Evolutionary conservation across 2,888 invertebrate species (phyloP), one percentile per base, ranked within the genome.

Genomic region (Eupithecia dodoneata): DNA sequence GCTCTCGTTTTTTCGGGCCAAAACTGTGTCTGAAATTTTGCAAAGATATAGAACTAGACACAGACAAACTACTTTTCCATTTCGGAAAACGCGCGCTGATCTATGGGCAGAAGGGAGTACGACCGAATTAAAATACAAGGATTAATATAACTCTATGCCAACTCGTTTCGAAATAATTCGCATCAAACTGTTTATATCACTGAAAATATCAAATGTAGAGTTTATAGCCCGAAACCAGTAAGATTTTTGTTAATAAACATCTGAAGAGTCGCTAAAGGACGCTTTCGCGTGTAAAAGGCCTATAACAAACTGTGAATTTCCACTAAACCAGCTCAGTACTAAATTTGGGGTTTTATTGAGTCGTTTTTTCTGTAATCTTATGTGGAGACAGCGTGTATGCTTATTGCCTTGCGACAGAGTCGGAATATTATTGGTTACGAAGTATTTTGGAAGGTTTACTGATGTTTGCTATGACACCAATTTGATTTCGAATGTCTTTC

Each of bases 221-320:
- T 70, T 70, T 70, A 70, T 49, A 47, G 52, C 66, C 73, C 30
- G 18, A 52, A 73, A 52, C 45, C 52, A 75, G 81, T 80, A 79
- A 85, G 86, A 83, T 85, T 83, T 80, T 70, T 83, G 55, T 72
- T 74, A 74, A 65, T 74, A 74, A 72, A 63, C 65, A 45, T 85
- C 86, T 85, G 84, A 79, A 82, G 82, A 88, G 85, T 88, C 86
- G 87, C 87, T 85, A 83, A 85, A 85, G 87, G 88, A 87, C 88
- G 87, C 86, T 88, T 88, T 91, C 86, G 91, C 91, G 91, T 92
- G 91, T 88, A 86, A 84, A 83, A 85, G 79, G 87, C 84, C 90
- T 89, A 90, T 91, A 90, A 89, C 86, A 84, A 86, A 88, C 87
- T 87, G 85, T 83, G 86, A 87, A 88, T 85, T 86, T 85, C 83